These are phyloP conservation scores for Phytoseiulus persimilis DNA, from an alignment of 2,888 invertebrate genomes.

Conservation along the genomic window DNA sequence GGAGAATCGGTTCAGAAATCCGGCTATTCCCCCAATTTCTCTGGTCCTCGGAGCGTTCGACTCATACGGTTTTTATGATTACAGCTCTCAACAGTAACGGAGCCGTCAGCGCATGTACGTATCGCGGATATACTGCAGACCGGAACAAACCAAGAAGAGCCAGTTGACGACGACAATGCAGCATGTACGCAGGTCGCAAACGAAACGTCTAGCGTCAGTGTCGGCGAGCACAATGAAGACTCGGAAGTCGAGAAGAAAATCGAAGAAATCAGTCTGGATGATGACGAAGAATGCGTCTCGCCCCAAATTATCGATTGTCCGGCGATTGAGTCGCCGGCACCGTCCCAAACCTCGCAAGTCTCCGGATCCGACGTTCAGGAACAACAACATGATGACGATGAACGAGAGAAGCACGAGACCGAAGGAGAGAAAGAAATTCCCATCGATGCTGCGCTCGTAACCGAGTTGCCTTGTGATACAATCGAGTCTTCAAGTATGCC, in stretches of 20 bases:
- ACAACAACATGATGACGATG: conserved; percentile 28
- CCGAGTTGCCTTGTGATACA: conserved; percentile 22
- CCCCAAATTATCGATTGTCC: conserved; percentile 31
- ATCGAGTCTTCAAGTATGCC: conserved; percentile 38
- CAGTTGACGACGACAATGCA: not conserved
- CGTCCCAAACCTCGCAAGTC: conserved; percentile 31
- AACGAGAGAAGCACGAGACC: conserved; percentile 27
- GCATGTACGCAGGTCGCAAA: not conserved
- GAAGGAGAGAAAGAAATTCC: conserved; percentile 30
- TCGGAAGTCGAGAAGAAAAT: conserved; percentile 24
- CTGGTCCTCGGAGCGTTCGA: too few species aligned
- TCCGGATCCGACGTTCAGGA: conserved; percentile 31
- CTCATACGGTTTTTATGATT: too few species aligned
- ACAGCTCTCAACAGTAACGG: not conserved
- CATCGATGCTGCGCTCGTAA: conserved; percentile 22
- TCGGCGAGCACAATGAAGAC: conserved; percentile 36
- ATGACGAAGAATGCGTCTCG: conserved; percentile 12
- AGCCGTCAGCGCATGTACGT: not conserved
- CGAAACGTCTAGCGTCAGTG: conserved; percentile 8
- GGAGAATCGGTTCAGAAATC: too few species aligned
- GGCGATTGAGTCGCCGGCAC: conserved; percentile 29
- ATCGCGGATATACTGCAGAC: not conserved
- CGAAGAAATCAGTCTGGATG: conserved; percentile 7
- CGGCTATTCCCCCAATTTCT: too few species aligned
- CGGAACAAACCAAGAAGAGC: not conserved